phyloP scores from a whole-genome alignment of 37 sponge, comb jelly and placozoan species.

The Geodia barretti region DNA sequence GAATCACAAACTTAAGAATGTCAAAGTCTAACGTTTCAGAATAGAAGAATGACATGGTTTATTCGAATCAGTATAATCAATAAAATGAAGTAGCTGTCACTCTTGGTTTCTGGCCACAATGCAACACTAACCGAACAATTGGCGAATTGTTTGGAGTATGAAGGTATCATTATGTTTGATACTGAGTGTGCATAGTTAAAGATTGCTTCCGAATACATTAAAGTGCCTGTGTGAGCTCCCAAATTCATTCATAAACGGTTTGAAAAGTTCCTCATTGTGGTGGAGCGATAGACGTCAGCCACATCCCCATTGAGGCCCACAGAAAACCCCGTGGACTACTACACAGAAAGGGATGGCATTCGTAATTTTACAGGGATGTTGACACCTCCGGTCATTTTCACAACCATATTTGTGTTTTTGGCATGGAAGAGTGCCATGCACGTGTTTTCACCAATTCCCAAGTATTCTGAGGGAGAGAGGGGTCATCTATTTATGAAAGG shows the following conservation, averaged over 20 bases:
- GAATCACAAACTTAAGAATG: slow-evolving; percentile 8
- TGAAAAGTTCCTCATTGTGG: slow-evolving; percentile 51
- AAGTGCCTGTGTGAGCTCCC: slow-evolving; percentile 33
- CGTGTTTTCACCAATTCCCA: no score
- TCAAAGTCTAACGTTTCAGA: background rate
- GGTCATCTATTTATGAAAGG: no score
- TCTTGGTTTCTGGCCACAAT: slow-evolving; percentile 35
- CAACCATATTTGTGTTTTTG: no score
- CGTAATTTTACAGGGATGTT: no score
- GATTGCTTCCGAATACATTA: slow-evolving; percentile 28
- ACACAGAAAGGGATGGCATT: slow-evolving; percentile 27
- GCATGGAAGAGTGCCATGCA: no score
- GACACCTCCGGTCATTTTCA: no score
- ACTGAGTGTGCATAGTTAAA: slow-evolving; percentile 15
- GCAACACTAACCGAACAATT: slow-evolving; percentile 44
- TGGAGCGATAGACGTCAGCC: slow-evolving; percentile 35
- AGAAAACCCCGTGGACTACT: slow-evolving; percentile 12
- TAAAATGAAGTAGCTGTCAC: slow-evolving; percentile 24
- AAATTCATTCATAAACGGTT: no score
- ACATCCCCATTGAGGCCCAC: slow-evolving; percentile 40
- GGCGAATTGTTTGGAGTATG: slow-evolving; percentile 50
- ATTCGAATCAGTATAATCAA: background rate
- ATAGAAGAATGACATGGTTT: slow-evolving; percentile 4
- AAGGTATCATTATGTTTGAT: slow-evolving; percentile 33
- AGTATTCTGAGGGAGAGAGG: no score